phyloP scores from a whole-genome alignment of 2,797 vertebrate species.

The Argya squamiceps region DNA sequence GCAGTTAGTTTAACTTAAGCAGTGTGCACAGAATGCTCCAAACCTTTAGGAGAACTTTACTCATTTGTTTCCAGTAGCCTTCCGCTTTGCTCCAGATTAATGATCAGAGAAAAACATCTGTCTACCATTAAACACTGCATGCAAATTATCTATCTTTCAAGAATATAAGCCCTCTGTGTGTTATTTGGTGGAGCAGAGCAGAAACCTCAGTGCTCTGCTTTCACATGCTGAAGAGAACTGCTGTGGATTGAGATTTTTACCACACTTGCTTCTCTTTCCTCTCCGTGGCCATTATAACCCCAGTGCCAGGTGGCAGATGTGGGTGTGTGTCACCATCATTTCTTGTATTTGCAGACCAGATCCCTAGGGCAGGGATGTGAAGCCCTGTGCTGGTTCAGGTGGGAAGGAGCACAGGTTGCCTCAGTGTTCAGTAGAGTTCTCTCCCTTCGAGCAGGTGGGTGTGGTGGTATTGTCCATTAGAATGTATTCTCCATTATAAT shows the following conservation, averaged over 20 bases:
- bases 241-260: background rate
- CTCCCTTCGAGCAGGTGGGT: background rate
- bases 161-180: background rate
- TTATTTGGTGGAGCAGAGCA: background rate
- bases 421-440: background rate
- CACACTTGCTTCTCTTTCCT: background rate
- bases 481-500: background rate
- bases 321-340: background rate
- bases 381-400: background rate
- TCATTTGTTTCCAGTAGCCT: background rate
- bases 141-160: background rate
- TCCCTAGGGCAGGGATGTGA: background rate
- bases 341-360: background rate
- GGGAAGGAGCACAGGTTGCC: background rate
- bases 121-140: background rate
- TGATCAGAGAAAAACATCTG: background rate
- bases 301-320: background rate
- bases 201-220: background rate
- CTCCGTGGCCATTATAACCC: background rate
- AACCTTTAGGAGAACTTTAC: background rate
- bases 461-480: background rate
- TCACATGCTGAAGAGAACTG: rapidly evolving
- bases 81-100: background rate
- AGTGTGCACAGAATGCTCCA: background rate
- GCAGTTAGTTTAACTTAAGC: background rate